Evolutionary conservation across 2,797 vertebrate genomes (phyloP), one percentile per base, ranked within the genome.

Genomic region (Hirundo rustica): DNA sequence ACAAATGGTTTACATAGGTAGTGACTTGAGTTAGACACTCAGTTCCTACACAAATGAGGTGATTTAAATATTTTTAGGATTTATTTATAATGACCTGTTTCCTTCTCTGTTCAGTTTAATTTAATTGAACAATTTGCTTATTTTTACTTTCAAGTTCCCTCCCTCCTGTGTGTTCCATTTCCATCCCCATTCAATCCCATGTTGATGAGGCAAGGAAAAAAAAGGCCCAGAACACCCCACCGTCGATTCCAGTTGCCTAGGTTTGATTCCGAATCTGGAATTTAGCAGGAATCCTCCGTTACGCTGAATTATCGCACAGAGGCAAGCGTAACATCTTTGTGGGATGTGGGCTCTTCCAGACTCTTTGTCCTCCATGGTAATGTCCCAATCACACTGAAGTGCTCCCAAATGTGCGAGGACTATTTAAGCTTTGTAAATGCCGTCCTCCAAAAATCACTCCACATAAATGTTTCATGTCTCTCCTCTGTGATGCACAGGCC

Each of bases 391-490:
- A 96, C 79, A 88, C 79, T 95, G 96, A 97, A 96, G 95, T 97
- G 92, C 88, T 97, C 94, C 97, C 96, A 85, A 94, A 96, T 97
- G 96, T 67, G 79, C 21, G 67, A 95, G 88, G 94, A 94, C 95
- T 95, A 96, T 96, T 97, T 97, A 95, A 97, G 96, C 96, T 96
- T 96, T 93, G 87, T 97, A 95, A 97, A 97, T 89, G 92, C 96
- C 4, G 85, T 88, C 96, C 94, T 97, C 95, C 93, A 94, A 96
- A 97, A 97, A 92, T 92, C 95, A 94, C 92, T 97, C 67, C 75
- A 97, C 95, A 98, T 98, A 94, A 98, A 98, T 98, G 97, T 98
- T 98, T 98, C 97, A 98, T 97, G 97, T 96, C 95, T 95, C 94
- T 97, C 94, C 95, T 97, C 97, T 91, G 96, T 20, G 84, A 97